Evolutionary conservation across 2,797 vertebrate genomes (phyloP).

Genomic region (Buceros bicornis): DNA sequence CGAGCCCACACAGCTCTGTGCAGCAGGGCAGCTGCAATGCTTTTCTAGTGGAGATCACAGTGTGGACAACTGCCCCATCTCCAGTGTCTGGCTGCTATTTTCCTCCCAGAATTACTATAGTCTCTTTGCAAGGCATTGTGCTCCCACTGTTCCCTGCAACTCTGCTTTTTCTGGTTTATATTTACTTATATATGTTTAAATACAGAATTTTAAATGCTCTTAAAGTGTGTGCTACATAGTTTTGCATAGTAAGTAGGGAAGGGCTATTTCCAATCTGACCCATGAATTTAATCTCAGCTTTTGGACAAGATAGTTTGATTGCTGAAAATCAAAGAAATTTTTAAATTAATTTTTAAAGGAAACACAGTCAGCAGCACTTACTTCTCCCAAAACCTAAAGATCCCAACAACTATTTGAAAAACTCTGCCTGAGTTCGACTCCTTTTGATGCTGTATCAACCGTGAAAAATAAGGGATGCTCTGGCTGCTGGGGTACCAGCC

Average conservation of each 20-base stretch:
- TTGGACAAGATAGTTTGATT: background rate
- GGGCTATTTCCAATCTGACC: background rate
- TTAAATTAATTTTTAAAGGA: background rate
- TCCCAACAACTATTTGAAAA: background rate
- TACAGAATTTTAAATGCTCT: background rate
- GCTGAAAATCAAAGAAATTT: background rate
- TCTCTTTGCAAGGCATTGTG: too few species aligned
- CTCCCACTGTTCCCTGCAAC: background rate
- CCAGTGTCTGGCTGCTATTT: background rate
- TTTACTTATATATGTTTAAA: background rate
- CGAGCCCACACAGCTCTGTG: fast-evolving
- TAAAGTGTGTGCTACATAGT: background rate
- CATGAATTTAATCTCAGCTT: background rate
- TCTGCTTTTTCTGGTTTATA: background rate
- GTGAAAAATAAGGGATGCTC: background rate
- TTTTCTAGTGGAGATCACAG: fast-evolving
- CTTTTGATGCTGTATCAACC: background rate
- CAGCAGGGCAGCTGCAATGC: fast-evolving
- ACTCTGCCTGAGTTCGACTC: fast-evolving
- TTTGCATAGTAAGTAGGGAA: background rate
- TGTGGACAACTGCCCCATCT: background rate
- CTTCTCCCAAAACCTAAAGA: background rate
- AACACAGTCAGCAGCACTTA: background rate
- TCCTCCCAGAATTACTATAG: background rate
- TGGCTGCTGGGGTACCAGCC: background rate